Conservation (phyloP, 2,113 vertebrate species). For the Dinomys branickii region DNA sequence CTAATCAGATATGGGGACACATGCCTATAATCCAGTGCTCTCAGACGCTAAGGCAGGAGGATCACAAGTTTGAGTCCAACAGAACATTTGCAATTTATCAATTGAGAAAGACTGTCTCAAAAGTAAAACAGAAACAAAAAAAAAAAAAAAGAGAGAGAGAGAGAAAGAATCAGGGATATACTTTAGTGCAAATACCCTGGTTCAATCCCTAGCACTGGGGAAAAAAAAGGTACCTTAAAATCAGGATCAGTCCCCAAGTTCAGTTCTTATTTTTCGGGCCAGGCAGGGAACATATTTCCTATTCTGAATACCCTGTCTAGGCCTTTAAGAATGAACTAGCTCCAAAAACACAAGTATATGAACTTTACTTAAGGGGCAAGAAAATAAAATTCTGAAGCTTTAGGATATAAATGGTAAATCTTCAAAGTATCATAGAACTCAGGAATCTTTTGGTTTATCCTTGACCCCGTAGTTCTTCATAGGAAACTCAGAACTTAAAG, state of each 20-base stretch:
- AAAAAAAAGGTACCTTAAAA: not conserved
- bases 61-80: not conserved
- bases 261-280: not conserved
- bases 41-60: not conserved
- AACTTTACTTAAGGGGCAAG: slow-evolving; percentile 29
- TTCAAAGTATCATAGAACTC: slow-evolving; percentile 61
- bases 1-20: not conserved
- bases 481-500: slow-evolving; percentile 60
- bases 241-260: not conserved
- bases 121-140: not conserved
- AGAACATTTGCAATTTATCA: not conserved
- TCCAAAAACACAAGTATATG: not conserved
- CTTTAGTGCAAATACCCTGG: not conserved
- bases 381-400: slow-evolving; percentile 44
- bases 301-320: not conserved
- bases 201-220: not conserved
- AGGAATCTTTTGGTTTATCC: slow-evolving; percentile 32
- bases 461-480: slow-evolving; percentile 61
- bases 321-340: not conserved
- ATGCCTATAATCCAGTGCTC: not conserved
- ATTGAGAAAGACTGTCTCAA: not conserved
- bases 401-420: slow-evolving; percentile 47
- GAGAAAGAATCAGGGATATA: not conserved
- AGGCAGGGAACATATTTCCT: not conserved
- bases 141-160: not conserved